Evolutionary conservation across 2,797 vertebrate species (phyloP), one percentile per base, ranked within the genome.

Genomic region (Oryzias sinensis): DNA sequence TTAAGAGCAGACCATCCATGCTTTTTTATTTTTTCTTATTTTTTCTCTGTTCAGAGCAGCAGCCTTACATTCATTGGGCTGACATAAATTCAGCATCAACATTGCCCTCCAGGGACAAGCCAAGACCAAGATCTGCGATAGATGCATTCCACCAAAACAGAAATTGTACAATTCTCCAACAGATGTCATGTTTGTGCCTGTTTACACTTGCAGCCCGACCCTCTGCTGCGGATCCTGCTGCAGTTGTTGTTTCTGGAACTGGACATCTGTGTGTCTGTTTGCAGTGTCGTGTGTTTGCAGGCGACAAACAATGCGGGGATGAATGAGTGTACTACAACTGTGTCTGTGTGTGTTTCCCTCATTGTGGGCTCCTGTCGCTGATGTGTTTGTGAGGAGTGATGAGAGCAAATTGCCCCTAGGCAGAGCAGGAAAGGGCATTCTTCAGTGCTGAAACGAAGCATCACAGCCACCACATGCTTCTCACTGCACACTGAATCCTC

Each of bases 361-460:
- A 60, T 49, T 43, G 5, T 22, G 9, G 55, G 37, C n/a, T 60
- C 33, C 57, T 53, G 62, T 59, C 49, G 54, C 43, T 53, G 15
- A 48, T 68, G 5, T 68, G 43, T 53, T 43, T 53, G 51, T 33
- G 57, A 33, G 41, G 49, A 59, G 56, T 62, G 65, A 73, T 47
- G 41, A 60, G 67, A 50, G 53, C 47, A 60, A 70, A 71, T 48
- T 48, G 62, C 67, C 54, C 55, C 16, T 14, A 51, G 66, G 69
- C 55, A 54, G 65, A 68, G 57, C 67, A 77, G 68, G 65, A 73
- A 65, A 65, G 50, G 74, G 59, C 25, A 43, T 79, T 66, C 56
- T 62, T 45, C 50, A 18, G 43, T 24, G 22, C 44, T 70, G 73
- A 86, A 76, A 67, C 67, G 63, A 60, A 61, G 53, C 58, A 55